These are phyloP conservation scores for Gopherus evgoodei DNA, from an alignment of 2,113 vertebrate species.

Conservation along the genomic window DNA sequence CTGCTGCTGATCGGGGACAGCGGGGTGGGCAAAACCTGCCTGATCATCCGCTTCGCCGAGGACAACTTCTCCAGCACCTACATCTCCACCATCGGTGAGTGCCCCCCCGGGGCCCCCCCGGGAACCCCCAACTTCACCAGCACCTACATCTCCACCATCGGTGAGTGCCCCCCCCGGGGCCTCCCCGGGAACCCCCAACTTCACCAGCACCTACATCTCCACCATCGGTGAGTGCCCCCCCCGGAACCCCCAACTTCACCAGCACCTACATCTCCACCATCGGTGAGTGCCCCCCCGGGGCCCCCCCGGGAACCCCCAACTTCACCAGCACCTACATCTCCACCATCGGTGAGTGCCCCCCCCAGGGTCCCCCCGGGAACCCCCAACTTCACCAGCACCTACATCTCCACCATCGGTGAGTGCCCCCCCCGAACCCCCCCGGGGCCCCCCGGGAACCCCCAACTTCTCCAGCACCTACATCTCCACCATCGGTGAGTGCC, in stretches of 20 bases:
- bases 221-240: not conserved
- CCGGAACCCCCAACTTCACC: constrained; percentile 82
- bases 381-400: no score
- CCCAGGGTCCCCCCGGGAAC: no score
- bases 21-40: constrained; percentile 94
- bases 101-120: not conserved
- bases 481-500: not conserved
- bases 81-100: constrained; percentile 95
- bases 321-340: no score
- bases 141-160: not conserved
- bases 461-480: not conserved
- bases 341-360: no score
- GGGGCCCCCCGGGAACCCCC: no score
- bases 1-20: constrained; percentile 94
- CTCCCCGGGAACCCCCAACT: constrained; percentile 13
- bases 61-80: constrained; percentile 95
- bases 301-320: no score
- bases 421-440: no score
- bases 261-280: constrained; percentile 94
- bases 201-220: constrained; percentile 18
- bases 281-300: not conserved
- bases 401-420: no score
- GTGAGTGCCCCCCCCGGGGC: not conserved
- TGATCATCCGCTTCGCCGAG: constrained; percentile 94
- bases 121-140: not conserved